Evolutionary conservation across 1,140 invertebrate species (phyloP).

Genomic region (Paraescarpia echinospica): DNA sequence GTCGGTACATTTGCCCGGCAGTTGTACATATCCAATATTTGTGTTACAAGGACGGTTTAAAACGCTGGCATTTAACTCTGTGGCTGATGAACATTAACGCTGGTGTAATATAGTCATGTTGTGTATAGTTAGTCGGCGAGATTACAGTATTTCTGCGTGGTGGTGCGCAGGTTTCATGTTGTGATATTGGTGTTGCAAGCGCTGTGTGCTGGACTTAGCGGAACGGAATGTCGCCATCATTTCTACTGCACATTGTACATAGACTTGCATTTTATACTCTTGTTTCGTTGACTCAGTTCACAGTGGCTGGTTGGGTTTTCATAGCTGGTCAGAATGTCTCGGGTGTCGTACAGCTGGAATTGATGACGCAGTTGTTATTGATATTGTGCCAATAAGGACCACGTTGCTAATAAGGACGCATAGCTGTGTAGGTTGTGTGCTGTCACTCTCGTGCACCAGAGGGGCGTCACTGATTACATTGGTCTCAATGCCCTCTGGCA

Average conservation of each 20-base stretch:
- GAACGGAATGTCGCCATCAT: not conserved
- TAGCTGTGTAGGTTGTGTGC: not conserved
- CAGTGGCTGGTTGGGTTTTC: not conserved
- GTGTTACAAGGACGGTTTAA: not conserved
- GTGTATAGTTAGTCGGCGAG: not conserved
- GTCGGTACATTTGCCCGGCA: not conserved
- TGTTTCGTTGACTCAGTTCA: not conserved
- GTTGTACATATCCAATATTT: not conserved
- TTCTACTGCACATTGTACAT: not conserved
- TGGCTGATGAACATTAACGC: not conserved
- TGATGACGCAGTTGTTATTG: not conserved
- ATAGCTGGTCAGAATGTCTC: not conserved
- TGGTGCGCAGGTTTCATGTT: not conserved
- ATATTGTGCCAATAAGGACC: not conserved
- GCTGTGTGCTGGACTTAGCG: not conserved
- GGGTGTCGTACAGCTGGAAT: not conserved
- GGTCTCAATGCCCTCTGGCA: no score
- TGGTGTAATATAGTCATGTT: not conserved
- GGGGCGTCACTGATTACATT: no score
- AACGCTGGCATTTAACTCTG: not conserved
- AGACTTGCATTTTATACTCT: slow-evolving; percentile 1
- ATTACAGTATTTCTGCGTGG: not conserved
- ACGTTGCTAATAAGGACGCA: not conserved
- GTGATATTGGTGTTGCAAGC: not conserved
- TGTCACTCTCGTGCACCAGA: no score